phyloP scores from a whole-genome alignment of 2,888 invertebrate species.

The Cantharis rufa region DNA sequence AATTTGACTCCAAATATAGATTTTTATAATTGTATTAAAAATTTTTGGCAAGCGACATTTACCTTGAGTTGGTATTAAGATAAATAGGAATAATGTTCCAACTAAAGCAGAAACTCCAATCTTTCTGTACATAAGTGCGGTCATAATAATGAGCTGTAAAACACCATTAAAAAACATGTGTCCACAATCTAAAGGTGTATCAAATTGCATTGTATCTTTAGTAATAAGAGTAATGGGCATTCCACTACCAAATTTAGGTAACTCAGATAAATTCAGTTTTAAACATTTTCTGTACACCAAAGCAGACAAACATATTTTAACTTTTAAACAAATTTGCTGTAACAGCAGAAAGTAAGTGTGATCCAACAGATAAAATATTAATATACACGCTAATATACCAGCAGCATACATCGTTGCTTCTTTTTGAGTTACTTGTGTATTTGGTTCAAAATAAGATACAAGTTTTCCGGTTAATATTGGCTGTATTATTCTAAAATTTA shows the following conservation, averaged over 20 bases:
- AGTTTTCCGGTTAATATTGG: slow-evolving; percentile 68
- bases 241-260: slow-evolving; percentile 81
- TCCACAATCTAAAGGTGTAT: slow-evolving; percentile 76
- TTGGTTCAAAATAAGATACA: slow-evolving; percentile 68
- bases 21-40: not conserved
- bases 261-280: slow-evolving; percentile 76
- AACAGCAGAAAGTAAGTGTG: slow-evolving; percentile 86
- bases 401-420: slow-evolving; percentile 71
- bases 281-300: slow-evolving; percentile 77
- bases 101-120: slow-evolving; percentile 60
- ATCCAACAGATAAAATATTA: slow-evolving; percentile 66
- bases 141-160: slow-evolving; percentile 71
- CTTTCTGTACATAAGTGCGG: slow-evolving; percentile 67
- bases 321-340: slow-evolving; percentile 80
- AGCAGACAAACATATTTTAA: slow-evolving; percentile 79
- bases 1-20: not conserved
- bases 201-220: slow-evolving; percentile 67
- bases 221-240: slow-evolving; percentile 47
- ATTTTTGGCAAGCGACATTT: slow-evolving; percentile 33
- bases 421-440: slow-evolving; percentile 54
- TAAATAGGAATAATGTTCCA: slow-evolving; percentile 59
- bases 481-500: slow-evolving; percentile 61
- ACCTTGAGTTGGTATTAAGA: slow-evolving; percentile 58
- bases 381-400: slow-evolving; percentile 72
- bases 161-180: slow-evolving; percentile 84